Base-by-base conservation (phyloP, 1,140 invertebrate genomes). In the Spodoptera frugiperda region DNA sequence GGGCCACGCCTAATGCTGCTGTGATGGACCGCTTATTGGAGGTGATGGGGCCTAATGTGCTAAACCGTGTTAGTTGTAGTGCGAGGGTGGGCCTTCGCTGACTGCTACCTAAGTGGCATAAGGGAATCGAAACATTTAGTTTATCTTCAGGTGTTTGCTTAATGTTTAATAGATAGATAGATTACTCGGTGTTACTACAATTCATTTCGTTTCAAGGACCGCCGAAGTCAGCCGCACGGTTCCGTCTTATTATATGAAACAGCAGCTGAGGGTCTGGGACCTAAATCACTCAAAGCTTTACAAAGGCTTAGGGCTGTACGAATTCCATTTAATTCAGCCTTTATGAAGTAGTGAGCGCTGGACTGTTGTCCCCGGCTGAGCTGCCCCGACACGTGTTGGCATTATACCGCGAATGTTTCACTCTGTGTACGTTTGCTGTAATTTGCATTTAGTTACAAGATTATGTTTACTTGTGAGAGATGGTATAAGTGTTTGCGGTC, bases 321-420 rank as follows among this genome's bases (percentile, higher is more conserved):
- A 49, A 48, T 67, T 14, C 63, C 46, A 19, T 67, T 30, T 67
- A 67, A 67, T 67, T 67, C 44, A 15, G 39, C 39, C 63, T 67
- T 67, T 67, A 67, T 49, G 63, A 67, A 67, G 63, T 48, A 48
- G 44, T 67, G 17, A 67, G 25, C 49, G 63, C 49, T 46, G 44
- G 33, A 44, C 59, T 63, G 59, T 63, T 63, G 59, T 49, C 63
- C 44, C 49, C 39, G 33, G 59, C 59, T 44, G 33, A 63, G 33
- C n/a, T 57, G 54, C 11, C 3, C 15, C 59, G 33, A 67, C 63
- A 49, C 44, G 63, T 67, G 63, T 21, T 15, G n/a, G 44, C 44
- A 67, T 48, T 48, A 67, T 25, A 5, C 39, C 21, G 4, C 2
- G 44, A 67, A 49, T 67, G 63, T 48, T 61, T 49, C 63, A 67